Percentiles rank a stretch among this genome's conserved stretches.
These are phyloP conservation scores for Thalassarche chlororhynchos DNA, from an alignment of 2,113 vertebrate species.

Conservation along the genomic window DNA sequence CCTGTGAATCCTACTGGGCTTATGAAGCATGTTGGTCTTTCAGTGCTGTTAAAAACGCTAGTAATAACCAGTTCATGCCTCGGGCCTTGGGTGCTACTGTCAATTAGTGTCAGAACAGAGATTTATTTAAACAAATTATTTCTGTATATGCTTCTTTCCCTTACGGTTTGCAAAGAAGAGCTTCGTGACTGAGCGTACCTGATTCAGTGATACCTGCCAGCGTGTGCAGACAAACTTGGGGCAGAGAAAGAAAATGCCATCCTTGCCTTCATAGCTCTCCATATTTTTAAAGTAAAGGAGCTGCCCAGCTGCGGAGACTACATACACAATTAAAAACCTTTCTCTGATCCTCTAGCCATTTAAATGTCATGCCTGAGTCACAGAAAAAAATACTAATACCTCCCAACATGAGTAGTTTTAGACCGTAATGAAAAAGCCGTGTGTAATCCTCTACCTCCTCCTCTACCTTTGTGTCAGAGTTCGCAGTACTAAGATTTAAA, in stretches of 20 bases:
- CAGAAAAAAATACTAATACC: background rate
- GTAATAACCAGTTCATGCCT: conserved; percentile 34
- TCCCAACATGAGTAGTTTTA: background rate
- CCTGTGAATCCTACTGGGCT: conserved; percentile 34
- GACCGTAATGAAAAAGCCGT: background rate
- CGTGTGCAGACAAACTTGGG: accelerated
- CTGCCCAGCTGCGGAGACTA: background rate
- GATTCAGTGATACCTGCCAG: background rate
- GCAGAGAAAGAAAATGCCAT: background rate
- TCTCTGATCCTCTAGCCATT: background rate
- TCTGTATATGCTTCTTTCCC: background rate
- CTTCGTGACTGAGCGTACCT: background rate
- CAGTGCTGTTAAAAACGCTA: conserved; percentile 28
- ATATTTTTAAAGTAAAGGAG: background rate
- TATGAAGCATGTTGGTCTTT: conserved; percentile 33
- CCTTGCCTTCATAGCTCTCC: background rate
- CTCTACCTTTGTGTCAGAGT: background rate
- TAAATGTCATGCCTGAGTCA: background rate
- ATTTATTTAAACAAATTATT: conserved; percentile 55
- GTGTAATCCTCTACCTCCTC: background rate
- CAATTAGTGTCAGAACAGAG: conserved; percentile 40
- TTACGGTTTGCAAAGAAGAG: background rate
- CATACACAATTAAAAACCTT: background rate
- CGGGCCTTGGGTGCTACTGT: conserved; percentile 27
- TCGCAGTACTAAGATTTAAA: background rate